Percentiles rank a stretch among this genome's conserved stretches.
phyloP scores from a whole-genome alignment of 2,113 vertebrate species.

The Boleophthalmus pectinirostris region DNA sequence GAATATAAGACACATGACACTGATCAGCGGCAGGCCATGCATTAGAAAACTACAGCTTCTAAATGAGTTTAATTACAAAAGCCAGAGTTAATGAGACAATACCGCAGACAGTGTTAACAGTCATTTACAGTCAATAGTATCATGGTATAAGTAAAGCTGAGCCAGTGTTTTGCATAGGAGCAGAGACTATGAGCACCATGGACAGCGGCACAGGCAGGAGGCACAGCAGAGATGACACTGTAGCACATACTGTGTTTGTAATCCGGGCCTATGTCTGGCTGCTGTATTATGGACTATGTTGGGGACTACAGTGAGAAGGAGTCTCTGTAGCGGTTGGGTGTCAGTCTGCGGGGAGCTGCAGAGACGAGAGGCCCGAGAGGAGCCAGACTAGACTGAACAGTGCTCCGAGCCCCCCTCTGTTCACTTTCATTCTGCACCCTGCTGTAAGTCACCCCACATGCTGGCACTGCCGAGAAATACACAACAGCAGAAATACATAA shows the following conservation, averaged over 20 bases:
- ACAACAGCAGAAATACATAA: constrained; percentile 68
- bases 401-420: constrained; percentile 32
- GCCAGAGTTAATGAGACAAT: background rate
- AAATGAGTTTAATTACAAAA: background rate
- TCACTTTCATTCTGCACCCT: constrained; percentile 64
- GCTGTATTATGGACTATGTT: constrained; percentile 29
- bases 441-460: constrained; percentile 63
- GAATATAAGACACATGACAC: background rate
- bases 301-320: constrained; percentile 42
- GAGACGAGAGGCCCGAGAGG: constrained; percentile 38
- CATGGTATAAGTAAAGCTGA: background rate
- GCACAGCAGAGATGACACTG: constrained; percentile 21
- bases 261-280: constrained; percentile 49
- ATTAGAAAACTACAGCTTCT: background rate
- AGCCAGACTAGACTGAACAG: constrained; percentile 51
- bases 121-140: background rate
- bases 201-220: constrained; percentile 25
- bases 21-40: background rate
- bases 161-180: background rate
- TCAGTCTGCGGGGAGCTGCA: constrained; percentile 59
- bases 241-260: constrained; percentile 31
- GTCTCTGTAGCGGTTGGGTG: constrained; percentile 57
- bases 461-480: constrained; percentile 56
- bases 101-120: background rate
- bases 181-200: constrained; percentile 11